phyloP scores from a whole-genome alignment of 2,888 invertebrate species.

The Coenonympha arcania region DNA sequence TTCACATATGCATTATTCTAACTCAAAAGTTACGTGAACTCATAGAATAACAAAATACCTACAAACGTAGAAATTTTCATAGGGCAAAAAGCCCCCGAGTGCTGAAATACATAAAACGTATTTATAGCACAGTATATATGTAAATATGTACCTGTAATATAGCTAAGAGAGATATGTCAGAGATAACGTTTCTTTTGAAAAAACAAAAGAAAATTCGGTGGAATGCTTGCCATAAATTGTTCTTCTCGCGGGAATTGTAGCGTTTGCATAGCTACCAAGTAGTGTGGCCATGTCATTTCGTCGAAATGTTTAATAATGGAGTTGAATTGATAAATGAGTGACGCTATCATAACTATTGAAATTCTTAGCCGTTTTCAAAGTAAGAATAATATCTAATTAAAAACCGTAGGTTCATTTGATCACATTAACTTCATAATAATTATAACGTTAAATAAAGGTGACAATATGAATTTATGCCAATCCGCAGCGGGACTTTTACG shows the following conservation, averaged over 20 bases:
- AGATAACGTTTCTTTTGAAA: slow-evolving; percentile 48
- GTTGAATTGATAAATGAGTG: too few relatives aligned
- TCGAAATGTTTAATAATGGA: too few relatives aligned
- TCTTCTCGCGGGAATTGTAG: slow-evolving; percentile 59
- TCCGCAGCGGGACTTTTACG: too few relatives aligned
- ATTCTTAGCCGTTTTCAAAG: too few relatives aligned
- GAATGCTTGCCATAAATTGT: slow-evolving; percentile 70
- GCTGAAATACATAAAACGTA: slow-evolving; percentile 29
- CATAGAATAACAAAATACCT: slow-evolving; percentile 9
- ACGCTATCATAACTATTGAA: too few relatives aligned
- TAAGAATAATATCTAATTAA: too few relatives aligned
- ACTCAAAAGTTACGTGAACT: background rate
- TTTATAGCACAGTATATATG: slow-evolving; percentile 32
- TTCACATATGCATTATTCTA: slow-evolving; percentile 4
- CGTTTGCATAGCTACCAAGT: slow-evolving; percentile 64
- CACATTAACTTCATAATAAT: too few relatives aligned
- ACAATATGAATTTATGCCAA: too few relatives aligned
- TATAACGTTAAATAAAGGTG: too few relatives aligned
- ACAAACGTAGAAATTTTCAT: slow-evolving; percentile 11
- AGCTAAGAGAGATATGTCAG: slow-evolving; percentile 35
- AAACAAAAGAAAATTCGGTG: slow-evolving; percentile 69
- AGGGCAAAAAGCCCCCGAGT: slow-evolving; percentile 17
- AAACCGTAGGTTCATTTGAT: too few relatives aligned
- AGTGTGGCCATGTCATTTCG: slow-evolving; percentile 34
- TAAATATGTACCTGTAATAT: slow-evolving; percentile 42